These are phyloP conservation scores for Falco columbarius DNA, from an alignment of 2,797 vertebrate genomes.

Conservation along the genomic window DNA sequence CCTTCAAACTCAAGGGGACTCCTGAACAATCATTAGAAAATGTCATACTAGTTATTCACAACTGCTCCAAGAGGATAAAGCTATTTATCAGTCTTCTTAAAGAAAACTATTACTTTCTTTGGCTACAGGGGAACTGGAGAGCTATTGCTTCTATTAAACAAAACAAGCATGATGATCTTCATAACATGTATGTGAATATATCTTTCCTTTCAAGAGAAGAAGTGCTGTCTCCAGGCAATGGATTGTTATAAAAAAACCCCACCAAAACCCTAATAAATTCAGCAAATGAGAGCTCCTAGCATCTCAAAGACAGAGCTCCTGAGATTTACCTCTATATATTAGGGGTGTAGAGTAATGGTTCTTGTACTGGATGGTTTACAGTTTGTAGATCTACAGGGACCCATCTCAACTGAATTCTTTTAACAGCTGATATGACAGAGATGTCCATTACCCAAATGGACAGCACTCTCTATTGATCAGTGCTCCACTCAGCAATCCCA, in stretches of 20 bases:
- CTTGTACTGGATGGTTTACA: slow-evolving; percentile 55
- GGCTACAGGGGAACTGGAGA: neutral
- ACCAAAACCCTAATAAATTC: slow-evolving; percentile 8
- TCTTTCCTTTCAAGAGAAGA: neutral
- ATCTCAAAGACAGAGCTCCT: slow-evolving; percentile 50
- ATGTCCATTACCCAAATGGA: slow-evolving; percentile 95
- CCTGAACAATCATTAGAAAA: neutral
- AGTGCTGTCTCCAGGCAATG: neutral
- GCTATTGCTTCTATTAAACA: neutral
- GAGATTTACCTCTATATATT: slow-evolving; percentile 63
- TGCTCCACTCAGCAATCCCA: slow-evolving; percentile 79
- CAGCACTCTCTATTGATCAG: slow-evolving; percentile 91
- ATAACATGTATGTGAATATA: neutral
- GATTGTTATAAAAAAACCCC: neutral
- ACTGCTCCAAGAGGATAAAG: neutral
- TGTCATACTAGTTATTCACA: neutral
- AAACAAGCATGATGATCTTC: neutral
- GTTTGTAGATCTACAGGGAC: slow-evolving; percentile 75
- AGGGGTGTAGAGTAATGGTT: slow-evolving; percentile 55
- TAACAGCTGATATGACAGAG: slow-evolving; percentile 84
- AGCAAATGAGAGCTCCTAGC: slow-evolving; percentile 19
- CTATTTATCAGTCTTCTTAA: neutral
- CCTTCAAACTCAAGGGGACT: neutral
- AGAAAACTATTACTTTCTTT: neutral
- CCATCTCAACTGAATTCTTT: slow-evolving; percentile 83